phyloP scores from a whole-genome alignment of 2,113 vertebrate genomes.

The Eonycteris spelaea region DNA sequence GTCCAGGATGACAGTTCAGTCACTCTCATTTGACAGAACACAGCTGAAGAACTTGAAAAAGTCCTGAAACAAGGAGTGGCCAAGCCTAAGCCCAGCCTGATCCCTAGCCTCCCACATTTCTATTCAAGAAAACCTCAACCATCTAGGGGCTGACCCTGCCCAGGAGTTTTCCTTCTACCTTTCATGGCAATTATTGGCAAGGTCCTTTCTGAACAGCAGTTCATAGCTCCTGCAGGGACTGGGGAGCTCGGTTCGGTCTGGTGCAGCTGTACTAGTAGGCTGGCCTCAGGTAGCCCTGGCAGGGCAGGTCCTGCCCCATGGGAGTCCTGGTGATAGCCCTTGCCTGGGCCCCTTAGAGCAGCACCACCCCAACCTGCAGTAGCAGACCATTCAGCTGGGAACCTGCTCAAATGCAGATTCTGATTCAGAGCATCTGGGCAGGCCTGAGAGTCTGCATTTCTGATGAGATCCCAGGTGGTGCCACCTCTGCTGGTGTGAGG shows the following conservation, averaged over 20 bases:
- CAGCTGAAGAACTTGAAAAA: neutral
- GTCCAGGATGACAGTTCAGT: fast-evolving
- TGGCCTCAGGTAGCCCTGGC: neutral
- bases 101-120: neutral
- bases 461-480: too few species aligned
- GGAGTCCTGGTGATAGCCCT: too few species aligned
- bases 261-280: neutral
- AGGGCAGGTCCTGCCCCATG: fast-evolving
- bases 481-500: neutral
- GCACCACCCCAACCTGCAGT: neutral
- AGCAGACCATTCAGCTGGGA: neutral
- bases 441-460: neutral
- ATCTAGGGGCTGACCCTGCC: too few species aligned
- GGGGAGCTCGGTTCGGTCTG: neutral
- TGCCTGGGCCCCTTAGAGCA: neutral
- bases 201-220: neutral
- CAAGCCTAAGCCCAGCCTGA: neutral
- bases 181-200: fast-evolving
- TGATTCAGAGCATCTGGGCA: neutral
- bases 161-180: neutral
- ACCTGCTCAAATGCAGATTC: neutral
- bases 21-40: neutral
- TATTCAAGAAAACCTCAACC: neutral
- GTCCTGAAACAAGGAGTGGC: neutral
- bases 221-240: fast-evolving